These are phyloP conservation scores for Hippocampus kuda DNA, from an alignment of 2,797 vertebrate genomes.

Conservation along the genomic window DNA sequence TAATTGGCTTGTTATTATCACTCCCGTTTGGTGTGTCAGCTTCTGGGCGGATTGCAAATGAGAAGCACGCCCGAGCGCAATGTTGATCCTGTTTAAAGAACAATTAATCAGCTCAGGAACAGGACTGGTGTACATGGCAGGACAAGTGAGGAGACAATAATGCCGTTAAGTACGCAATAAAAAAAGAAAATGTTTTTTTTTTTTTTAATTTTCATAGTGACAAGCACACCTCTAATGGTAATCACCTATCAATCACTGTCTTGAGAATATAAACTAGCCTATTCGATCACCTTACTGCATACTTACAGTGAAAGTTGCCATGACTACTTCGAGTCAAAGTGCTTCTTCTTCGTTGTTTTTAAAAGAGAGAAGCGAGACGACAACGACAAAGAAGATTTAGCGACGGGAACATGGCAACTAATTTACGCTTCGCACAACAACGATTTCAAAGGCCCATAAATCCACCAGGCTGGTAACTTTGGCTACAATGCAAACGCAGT, in stretches of 20 bases:
- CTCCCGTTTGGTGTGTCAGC: conserved; percentile 35
- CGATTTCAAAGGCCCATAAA: no score
- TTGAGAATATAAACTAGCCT: background rate
- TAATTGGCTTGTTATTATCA: conserved; percentile 12
- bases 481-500: no score
- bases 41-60: conserved; percentile 38
- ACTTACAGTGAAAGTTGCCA: no score
- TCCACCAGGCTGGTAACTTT: no score
- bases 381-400: no score
- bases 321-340: no score
- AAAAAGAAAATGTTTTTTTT: background rate
- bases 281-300: background rate
- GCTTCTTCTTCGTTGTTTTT: no score
- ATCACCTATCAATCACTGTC: background rate
- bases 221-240: background rate
- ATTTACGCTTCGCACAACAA: no score
- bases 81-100: conserved; percentile 40
- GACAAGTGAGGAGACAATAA: background rate
- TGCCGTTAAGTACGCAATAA: background rate
- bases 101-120: conserved; percentile 39
- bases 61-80: conserved; percentile 16
- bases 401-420: no score
- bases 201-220: background rate
- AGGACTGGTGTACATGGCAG: conserved; percentile 38
- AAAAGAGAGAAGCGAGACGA: no score